Evolutionary conservation across 1,140 invertebrate genomes (phyloP).

Genomic region (Bombus polaris): DNA sequence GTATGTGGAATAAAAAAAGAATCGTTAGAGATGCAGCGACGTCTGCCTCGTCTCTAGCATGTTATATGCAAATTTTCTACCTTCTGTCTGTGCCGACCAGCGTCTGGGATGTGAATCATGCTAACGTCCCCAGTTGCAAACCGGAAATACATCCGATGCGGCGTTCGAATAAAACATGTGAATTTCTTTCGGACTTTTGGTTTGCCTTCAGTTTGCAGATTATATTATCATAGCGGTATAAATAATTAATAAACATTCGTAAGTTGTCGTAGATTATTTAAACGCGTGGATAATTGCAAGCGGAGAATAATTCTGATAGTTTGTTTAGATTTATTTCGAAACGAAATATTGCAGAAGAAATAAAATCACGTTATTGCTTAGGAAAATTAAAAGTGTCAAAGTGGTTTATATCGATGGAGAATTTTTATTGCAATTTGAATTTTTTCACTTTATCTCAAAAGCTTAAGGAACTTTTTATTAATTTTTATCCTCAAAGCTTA

Average conservation of each 20-base stretch:
- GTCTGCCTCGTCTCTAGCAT: slow-evolving; percentile 45
- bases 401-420: neutral
- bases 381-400: too few relatives aligned
- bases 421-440: neutral
- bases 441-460: neutral
- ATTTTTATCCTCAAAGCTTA: neutral
- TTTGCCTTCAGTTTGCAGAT: slow-evolving; percentile 1
- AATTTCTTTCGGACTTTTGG: neutral
- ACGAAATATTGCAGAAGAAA: too few relatives aligned
- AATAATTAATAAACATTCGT: neutral
- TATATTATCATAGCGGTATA: neutral
- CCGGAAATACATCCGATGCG: slow-evolving; percentile 57
- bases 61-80: slow-evolving; percentile 60
- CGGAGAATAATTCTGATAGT: neutral
- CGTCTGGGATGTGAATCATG: slow-evolving; percentile 57
- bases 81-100: slow-evolving; percentile 38
- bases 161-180: slow-evolving; percentile 34
- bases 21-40: neutral
- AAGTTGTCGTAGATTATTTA: neutral
- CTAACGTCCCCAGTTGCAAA: slow-evolving; percentile 55
- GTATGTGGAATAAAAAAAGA: slow-evolving; percentile 15
- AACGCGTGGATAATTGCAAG: neutral
- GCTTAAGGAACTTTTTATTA: too few relatives aligned
- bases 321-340: neutral
- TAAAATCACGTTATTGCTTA: too few relatives aligned